Evolutionary conservation across 2,113 vertebrate species (phyloP).

Genomic region (Falcunculus frontatus): DNA sequence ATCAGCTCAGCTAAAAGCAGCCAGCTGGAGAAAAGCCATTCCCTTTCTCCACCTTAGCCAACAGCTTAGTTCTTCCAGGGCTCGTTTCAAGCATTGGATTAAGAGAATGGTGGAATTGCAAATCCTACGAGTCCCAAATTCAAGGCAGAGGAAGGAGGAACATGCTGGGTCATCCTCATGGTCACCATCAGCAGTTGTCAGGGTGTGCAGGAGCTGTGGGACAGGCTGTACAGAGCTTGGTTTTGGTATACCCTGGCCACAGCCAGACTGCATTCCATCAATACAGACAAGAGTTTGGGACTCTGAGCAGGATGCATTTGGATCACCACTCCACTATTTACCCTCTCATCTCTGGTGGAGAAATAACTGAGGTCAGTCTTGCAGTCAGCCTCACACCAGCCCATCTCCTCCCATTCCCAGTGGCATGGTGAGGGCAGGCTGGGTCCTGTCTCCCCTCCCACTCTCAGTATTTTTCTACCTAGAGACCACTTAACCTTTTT

Average conservation of each 20-base stretch:
- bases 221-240: not conserved
- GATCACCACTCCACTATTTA: not conserved
- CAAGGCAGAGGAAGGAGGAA: not conserved
- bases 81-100: not conserved
- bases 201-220: not conserved
- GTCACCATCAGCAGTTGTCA: not conserved
- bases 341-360: not conserved
- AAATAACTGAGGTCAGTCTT: not conserved
- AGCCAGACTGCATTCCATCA: not conserved
- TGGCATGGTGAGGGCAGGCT: not conserved
- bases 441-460: not conserved
- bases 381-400: not conserved
- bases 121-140: not conserved
- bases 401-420: not conserved
- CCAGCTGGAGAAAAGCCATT: conserved; percentile 19
- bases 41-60: conserved; percentile 20
- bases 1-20: not conserved
- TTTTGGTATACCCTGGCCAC: not conserved
- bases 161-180: not conserved
- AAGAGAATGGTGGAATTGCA: not conserved
- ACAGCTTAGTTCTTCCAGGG: not conserved
- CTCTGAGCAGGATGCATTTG: not conserved
- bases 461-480: not conserved
- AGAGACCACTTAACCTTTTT: not conserved
- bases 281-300: not conserved